phyloP scores from a whole-genome alignment of 2,797 vertebrate species.

The Babyrousa celebensis region DNA sequence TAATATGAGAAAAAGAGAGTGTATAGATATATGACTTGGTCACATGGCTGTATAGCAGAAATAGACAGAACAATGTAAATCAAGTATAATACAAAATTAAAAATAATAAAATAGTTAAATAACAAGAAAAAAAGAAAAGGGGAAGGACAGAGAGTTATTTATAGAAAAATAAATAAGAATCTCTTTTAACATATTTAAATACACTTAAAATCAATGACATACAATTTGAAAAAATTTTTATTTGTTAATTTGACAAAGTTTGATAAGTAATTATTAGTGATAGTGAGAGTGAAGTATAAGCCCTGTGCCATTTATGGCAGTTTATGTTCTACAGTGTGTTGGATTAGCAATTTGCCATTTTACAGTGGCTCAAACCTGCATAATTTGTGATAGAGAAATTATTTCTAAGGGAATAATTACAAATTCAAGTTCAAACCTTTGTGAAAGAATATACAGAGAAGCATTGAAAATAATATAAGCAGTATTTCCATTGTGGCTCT shows the following conservation, averaged over 20 bases:
- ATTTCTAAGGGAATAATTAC: background rate
- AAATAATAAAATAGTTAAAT: too few species aligned
- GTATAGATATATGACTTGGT: too few species aligned
- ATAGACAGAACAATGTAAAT: too few species aligned
- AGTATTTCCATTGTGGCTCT: too few species aligned
- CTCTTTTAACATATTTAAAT: background rate
- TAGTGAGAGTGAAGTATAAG: background rate
- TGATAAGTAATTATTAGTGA: background rate
- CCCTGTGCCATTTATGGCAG: background rate
- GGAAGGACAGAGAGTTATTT: background rate
- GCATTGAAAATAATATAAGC: background rate
- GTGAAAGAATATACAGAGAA: background rate
- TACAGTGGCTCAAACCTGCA: background rate
- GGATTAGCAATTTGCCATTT: background rate
- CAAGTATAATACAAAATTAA: too few species aligned
- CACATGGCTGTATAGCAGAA: too few species aligned
- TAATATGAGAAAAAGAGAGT: too few species aligned
- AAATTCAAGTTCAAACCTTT: background rate
- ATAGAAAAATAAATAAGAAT: background rate
- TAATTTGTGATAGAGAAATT: background rate
- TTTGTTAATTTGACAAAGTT: background rate
- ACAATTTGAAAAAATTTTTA: background rate
- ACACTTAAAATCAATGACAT: background rate
- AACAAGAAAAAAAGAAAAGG: background rate
- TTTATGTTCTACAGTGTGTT: background rate